These are phyloP conservation scores for Oeneis ivallda DNA, from an alignment of 2,888 invertebrate genomes.

Conservation along the genomic window DNA sequence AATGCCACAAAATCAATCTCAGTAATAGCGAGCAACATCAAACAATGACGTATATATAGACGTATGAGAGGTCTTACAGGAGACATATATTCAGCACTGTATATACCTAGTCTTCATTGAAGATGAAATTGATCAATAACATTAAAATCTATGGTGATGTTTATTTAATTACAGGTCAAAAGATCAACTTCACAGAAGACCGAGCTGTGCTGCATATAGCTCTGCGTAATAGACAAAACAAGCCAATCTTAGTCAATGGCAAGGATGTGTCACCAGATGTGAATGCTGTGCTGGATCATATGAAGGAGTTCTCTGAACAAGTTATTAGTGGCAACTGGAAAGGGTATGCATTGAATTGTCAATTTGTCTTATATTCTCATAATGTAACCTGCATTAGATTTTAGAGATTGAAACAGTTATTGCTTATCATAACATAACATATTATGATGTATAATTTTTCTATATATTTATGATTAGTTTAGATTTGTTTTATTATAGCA, in stretches of 20 bases:
- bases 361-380: background rate
- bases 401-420: background rate
- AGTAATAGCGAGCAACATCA: too few species aligned
- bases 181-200: conserved; percentile 98
- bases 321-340: conserved; percentile 87
- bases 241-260: conserved; percentile 86
- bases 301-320: conserved; percentile 94
- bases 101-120: too few species aligned
- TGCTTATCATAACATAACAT: background rate
- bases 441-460: too few species aligned
- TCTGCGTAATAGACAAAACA: conserved; percentile 91
- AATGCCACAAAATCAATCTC: too few species aligned
- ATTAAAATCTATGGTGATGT: too few species aligned
- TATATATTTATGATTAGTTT: too few species aligned
- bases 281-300: conserved; percentile 94
- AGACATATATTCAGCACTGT: too few species aligned
- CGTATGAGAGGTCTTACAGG: too few species aligned
- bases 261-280: conserved; percentile 96
- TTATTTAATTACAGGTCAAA: conserved; percentile 83
- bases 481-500: too few species aligned
- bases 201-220: conserved; percentile 98
- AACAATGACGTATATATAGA: too few species aligned
- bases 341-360: conserved; percentile 67
- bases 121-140: too few species aligned
- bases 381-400: background rate